Percentiles rank a stretch among this genome's conserved stretches.
phyloP scores from a whole-genome alignment of 2,113 vertebrate genomes.

The Datnioides undecimradiatus region DNA sequence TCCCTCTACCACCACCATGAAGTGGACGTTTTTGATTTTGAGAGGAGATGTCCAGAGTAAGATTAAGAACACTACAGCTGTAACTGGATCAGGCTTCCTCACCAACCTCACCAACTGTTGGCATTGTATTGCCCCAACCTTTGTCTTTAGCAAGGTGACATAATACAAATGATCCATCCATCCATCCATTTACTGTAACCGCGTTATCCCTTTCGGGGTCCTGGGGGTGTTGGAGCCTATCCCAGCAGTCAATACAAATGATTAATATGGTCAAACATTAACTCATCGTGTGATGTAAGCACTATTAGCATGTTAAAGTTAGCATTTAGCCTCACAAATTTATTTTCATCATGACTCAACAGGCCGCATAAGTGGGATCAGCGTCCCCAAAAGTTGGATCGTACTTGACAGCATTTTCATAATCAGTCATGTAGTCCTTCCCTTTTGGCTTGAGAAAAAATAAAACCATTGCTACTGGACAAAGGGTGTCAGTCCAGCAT shows the following conservation, averaged over 20 bases:
- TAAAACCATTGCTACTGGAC: slow-evolving; percentile 41
- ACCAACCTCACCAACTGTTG: background rate
- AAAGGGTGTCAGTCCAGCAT: slow-evolving; percentile 38
- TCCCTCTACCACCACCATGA: background rate
- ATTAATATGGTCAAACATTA: too few species aligned
- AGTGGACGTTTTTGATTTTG: background rate
- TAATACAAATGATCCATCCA: too few species aligned
- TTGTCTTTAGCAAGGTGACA: too few species aligned
- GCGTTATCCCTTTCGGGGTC: too few species aligned
- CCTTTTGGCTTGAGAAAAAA: slow-evolving; percentile 20
- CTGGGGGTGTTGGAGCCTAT: too few species aligned
- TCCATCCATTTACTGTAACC: too few species aligned
- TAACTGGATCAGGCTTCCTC: background rate
- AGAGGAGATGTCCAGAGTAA: background rate
- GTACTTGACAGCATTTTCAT: slow-evolving; percentile 16
- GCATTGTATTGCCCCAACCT: background rate
- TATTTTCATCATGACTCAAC: background rate
- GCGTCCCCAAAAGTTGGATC: background rate
- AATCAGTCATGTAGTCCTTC: slow-evolving; percentile 1
- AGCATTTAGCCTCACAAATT: too few species aligned
- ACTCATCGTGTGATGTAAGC: too few species aligned
- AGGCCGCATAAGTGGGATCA: background rate
- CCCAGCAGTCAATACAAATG: too few species aligned
- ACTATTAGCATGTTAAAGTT: too few species aligned
- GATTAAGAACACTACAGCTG: background rate